A percentile compares a stretch with the other conserved stretches of the same genome.
These are phyloP conservation scores for Merluccius polli DNA, from an alignment of 2,797 vertebrate species.

Conservation along the genomic window DNA sequence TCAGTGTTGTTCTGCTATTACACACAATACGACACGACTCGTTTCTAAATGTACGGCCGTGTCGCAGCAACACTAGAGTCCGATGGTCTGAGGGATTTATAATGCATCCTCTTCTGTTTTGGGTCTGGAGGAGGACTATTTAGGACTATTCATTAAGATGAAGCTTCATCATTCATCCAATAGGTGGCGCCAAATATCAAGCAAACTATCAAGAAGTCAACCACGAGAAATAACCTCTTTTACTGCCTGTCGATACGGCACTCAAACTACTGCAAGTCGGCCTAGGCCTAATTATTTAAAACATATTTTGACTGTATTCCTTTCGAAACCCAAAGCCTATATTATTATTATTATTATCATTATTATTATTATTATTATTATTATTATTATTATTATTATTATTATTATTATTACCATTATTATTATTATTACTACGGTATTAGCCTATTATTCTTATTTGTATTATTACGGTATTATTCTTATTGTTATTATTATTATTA, in stretches of 20 bases:
- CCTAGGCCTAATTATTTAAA: not conserved
- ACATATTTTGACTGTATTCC: not conserved
- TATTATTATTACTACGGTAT: not conserved
- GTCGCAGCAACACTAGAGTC: not conserved
- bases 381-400: not conserved
- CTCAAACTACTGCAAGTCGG: not conserved
- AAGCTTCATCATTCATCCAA: constrained; percentile 20
- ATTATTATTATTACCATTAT: no score
- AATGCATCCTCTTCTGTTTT: no score
- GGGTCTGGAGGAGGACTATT: not conserved
- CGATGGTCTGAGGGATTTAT: no score
- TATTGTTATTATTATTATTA: not conserved
- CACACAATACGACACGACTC: not conserved
- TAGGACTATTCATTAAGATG: not conserved
- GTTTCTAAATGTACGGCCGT: not conserved
- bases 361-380: no score
- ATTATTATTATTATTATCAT: not conserved
- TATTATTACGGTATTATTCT: not conserved
- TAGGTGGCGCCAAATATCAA: constrained; percentile 52
- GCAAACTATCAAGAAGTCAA: constrained; percentile 7
- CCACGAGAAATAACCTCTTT: not conserved
- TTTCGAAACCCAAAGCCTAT: not conserved
- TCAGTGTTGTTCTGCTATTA: not conserved
- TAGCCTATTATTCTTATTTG: not conserved
- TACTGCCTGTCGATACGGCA: not conserved